Percentiles rank a stretch among this genome's conserved stretches.
Conservation (phyloP, 1,140 invertebrate species). For the Scaptomyza graminum region DNA sequence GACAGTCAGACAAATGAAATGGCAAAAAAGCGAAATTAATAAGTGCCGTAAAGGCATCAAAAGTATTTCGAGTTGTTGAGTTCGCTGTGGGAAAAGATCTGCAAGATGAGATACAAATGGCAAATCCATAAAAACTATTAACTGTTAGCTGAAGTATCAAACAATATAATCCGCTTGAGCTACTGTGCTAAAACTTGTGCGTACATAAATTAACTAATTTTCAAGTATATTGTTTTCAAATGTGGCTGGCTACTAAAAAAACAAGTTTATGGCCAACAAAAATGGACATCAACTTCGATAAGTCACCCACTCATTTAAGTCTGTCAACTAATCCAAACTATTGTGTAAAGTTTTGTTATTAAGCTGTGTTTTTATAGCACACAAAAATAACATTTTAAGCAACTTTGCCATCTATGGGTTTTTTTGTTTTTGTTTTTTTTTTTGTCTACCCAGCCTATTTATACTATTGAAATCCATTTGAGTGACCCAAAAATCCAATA, state of each 20-base stretch:
- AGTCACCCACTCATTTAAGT: conserved; percentile 22
- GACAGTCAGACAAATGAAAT: conserved; percentile 42
- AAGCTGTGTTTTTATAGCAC: neutral
- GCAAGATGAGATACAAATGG: conserved; percentile 36
- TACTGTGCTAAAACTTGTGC: conserved; percentile 27
- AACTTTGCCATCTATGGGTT: neutral
- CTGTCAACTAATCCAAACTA: neutral
- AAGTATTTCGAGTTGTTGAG: conserved; percentile 25
- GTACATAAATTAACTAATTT: conserved; percentile 28
- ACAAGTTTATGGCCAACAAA: conserved; percentile 25
- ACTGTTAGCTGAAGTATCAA: conserved; percentile 5
- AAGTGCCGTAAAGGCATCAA: conserved; percentile 47
- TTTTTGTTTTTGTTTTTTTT: conserved; percentile 4
- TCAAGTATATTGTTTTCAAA: conserved; percentile 28
- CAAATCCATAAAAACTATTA: conserved; percentile 16
- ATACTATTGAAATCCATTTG: conserved; percentile 58
- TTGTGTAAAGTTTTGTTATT: conserved; percentile 20
- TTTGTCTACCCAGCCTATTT: conserved; percentile 40
- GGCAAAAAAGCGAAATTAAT: conserved; percentile 60
- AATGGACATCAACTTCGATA: conserved; percentile 5
- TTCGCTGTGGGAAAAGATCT: conserved; percentile 48
- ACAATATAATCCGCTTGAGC: conserved; percentile 6
- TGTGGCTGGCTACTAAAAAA: conserved; percentile 18
- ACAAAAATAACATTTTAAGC: conserved; percentile 5
- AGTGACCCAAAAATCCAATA: conserved; percentile 77